Percentiles rank a stretch among this genome's conserved stretches.
Evolutionary conservation across 2,113 vertebrate species (phyloP).

Genomic region (Felis catus): F.catus_Fca126_mat1.0 CM031417.1:110492501-110493000

Average conservation of each 20-base stretch:
- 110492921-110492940: not conserved
- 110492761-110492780: not conserved
- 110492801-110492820: not conserved
- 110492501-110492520: not conserved
- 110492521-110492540: slow-evolving; percentile 19
- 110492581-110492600: not conserved
- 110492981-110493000: too few species aligned
- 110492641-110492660: not conserved
- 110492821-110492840: not conserved
- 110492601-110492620: not conserved
- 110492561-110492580: not conserved
- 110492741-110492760: not conserved
- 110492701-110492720: not conserved
- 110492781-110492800: not conserved
- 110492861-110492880: not conserved
- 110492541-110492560: not conserved
- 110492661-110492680: not conserved
- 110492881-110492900: slow-evolving; percentile 34
- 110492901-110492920: not conserved
- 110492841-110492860: not conserved
- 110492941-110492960: not conserved
- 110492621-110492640: not conserved
- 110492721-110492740: not conserved
- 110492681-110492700: not conserved
- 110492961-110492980: too few species aligned